These are phyloP conservation scores for Pagrus major DNA, from an alignment of 2,113 vertebrate species.

Conservation along the genomic window DNA sequence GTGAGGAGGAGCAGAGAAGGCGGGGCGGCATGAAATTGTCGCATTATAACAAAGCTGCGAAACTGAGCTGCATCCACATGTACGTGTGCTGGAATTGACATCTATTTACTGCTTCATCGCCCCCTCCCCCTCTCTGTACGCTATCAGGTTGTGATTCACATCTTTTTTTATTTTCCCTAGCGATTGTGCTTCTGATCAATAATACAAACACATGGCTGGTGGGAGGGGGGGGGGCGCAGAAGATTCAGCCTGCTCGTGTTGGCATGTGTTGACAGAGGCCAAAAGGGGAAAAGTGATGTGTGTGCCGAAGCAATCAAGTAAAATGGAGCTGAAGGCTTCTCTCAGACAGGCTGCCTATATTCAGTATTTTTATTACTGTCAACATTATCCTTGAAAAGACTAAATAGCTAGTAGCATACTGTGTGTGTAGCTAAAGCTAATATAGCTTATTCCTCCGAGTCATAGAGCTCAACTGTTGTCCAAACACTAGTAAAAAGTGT, in stretches of 20 bases:
- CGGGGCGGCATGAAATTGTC: constrained; percentile 62
- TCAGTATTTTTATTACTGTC: not conserved
- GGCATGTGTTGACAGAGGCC: not conserved
- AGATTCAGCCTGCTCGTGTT: constrained; percentile 10
- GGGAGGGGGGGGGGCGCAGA: not conserved
- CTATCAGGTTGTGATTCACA: constrained; percentile 38
- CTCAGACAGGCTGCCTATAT: not conserved
- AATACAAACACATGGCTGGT: constrained; percentile 32
- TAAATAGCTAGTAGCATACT: not conserved
- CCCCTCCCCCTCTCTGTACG: not conserved
- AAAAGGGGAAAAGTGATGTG: not conserved
- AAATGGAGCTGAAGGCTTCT: constrained; percentile 1
- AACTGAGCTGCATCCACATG: not conserved
- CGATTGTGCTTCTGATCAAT: constrained; percentile 47
- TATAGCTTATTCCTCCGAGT: not conserved
- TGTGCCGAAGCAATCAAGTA: not conserved
- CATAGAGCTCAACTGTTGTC: not conserved
- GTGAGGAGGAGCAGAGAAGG: constrained; percentile 26
- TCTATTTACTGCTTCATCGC: constrained; percentile 21
- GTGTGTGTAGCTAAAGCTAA: not conserved
- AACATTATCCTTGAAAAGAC: not conserved
- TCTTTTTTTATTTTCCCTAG: constrained; percentile 9
- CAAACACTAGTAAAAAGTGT: not conserved
- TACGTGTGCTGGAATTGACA: constrained; percentile 18
- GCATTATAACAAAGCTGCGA: constrained; percentile 43